phyloP scores from a whole-genome alignment of 2,797 vertebrate species.

The Melopsittacus undulatus region DNA sequence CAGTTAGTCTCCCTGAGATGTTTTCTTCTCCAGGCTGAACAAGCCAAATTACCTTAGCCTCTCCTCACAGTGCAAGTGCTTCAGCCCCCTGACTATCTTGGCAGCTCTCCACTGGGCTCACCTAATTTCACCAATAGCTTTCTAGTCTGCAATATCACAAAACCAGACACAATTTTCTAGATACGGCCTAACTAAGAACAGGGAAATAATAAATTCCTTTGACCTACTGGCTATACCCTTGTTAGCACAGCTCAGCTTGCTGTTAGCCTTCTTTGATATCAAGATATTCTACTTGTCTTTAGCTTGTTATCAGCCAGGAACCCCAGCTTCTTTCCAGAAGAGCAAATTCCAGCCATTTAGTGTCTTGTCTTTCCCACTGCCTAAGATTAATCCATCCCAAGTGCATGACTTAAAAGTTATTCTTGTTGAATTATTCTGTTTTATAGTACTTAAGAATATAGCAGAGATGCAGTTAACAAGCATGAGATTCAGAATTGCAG shows the following conservation, averaged over 20 bases:
- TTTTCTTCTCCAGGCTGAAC: background rate
- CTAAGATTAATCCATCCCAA: background rate
- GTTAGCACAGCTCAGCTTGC: background rate
- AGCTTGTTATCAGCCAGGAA: background rate
- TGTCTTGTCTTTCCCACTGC: background rate
- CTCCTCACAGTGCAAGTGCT: background rate
- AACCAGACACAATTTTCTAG: background rate
- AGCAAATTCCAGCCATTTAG: background rate
- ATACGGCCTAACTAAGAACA: background rate
- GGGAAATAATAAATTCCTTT: background rate
- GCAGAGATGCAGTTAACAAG: background rate
- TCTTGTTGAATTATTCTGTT: background rate
- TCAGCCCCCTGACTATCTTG: background rate
- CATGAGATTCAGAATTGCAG: background rate
- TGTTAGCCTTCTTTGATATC: background rate
- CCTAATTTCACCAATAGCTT: background rate
- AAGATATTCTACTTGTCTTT: background rate
- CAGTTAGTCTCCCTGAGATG: background rate
- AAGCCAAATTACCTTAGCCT: background rate
- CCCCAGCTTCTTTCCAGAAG: background rate
- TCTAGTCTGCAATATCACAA: background rate
- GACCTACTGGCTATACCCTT: background rate
- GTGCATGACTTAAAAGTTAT: background rate
- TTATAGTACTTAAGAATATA: background rate
- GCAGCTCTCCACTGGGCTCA: background rate